Evolutionary conservation across 2,888 invertebrate species (phyloP), one percentile per base, ranked within the genome.

Genomic region (Scaptomyza flava): DNA sequence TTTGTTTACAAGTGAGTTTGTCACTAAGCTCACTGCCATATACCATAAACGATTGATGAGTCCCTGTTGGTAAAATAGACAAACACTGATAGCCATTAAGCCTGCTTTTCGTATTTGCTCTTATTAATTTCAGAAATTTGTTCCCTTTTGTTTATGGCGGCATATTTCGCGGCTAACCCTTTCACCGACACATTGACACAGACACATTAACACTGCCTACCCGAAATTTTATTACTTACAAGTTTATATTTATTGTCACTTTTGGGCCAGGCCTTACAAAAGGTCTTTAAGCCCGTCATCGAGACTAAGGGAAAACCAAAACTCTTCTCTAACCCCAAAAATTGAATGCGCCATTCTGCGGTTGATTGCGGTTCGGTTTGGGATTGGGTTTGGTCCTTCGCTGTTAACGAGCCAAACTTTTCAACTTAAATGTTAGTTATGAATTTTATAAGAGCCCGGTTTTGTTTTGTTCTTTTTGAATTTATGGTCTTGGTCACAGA

Each of bases 391-490:
- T 17, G 42, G 12, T 6, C 12, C 11, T 41, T 62, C 52, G 66
- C 65, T 81, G 67, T 76, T 81, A 81, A 86, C 89, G 87, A 86
- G 64, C 71, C 57, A 72, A 88, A 84, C 66, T 89, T 84, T 89
- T 89, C 89, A 73, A 69, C 87, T 84, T 89, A 89, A 87, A 74
- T 85, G 67, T 78, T 76, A 89, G 87, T 89, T 84, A 89, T 89
- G 84, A 89, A 84, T 84, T 87, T 89, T 76, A 84, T 89, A 86
- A 67, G 71, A 58, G 69, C 60, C 23, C 12, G 3, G 23, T 23
- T 34, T n/a, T 36, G 23, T 36, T 36, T 58, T 61, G 57, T 56
- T 65, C 62, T 36, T 14, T 5, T 51, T 36, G 51, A n/a, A 68
- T 76, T 72, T 76, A 79, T 64, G 43, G 61, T 70, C 57, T 65